phyloP scores from a whole-genome alignment of 2,113 vertebrate species.

The Rhynchomys soricoides region DNA sequence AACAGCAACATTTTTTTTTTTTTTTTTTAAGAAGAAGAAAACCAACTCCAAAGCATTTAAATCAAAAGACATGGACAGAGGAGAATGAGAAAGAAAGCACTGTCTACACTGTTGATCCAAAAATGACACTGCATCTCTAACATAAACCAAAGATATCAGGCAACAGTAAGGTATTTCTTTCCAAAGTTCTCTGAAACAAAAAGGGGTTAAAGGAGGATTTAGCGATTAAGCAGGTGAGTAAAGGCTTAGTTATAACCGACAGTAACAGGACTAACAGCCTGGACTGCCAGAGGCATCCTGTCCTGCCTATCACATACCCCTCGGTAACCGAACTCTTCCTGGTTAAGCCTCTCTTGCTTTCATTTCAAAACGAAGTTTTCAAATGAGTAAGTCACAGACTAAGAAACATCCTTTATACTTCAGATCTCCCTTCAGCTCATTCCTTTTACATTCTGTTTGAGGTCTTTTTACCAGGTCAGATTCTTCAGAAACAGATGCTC shows the following conservation, averaged over 20 bases:
- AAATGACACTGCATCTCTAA: not conserved
- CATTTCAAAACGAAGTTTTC: slow-evolving; percentile 6
- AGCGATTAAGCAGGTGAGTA: not conserved
- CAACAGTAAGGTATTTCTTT: not conserved
- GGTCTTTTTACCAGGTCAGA: not conserved
- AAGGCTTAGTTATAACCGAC: not conserved
- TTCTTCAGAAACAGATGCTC: not conserved
- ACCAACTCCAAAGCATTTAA: slow-evolving; percentile 13
- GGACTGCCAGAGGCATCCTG: not conserved
- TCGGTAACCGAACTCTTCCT: not conserved
- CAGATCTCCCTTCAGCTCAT: not conserved
- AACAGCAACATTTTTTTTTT: not conserved
- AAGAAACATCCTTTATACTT: not conserved
- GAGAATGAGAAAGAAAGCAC: slow-evolving; percentile 7
- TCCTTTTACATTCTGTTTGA: not conserved
- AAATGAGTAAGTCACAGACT: not conserved
- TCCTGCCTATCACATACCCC: not conserved
- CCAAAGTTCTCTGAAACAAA: not conserved
- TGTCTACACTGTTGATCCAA: not conserved
- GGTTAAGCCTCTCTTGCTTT: not conserved
- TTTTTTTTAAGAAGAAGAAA: not conserved
- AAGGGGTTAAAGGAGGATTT: not conserved
- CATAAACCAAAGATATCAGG: not conserved
- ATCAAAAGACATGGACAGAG: not conserved
- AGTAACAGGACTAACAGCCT: not conserved